Conservation (phyloP, 64 coral and sea anemone genomes). For the Cladopsammia gracilis region DNA sequence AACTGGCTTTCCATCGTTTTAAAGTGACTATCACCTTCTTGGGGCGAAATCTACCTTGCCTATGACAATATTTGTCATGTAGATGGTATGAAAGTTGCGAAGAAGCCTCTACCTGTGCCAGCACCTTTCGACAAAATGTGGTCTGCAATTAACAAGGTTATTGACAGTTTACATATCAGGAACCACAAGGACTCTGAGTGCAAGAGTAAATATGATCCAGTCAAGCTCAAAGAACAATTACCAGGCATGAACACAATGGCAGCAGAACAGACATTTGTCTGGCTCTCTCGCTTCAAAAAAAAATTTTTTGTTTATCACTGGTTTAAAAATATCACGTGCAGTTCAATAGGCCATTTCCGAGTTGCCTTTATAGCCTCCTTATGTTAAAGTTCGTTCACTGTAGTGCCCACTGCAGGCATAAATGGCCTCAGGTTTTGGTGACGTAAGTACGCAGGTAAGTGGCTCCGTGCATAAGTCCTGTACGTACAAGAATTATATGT, state of each 20-base stretch:
- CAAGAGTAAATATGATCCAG: not conserved
- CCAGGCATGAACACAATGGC: conserved; percentile 7
- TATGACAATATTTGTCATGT: not conserved
- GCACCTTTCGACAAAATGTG: not conserved
- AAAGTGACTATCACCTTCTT: not conserved
- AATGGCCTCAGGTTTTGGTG: no score
- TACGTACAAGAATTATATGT: no score
- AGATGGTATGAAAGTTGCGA: not conserved
- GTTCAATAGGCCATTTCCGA: no score
- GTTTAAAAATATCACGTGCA: no score
- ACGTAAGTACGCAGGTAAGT: no score
- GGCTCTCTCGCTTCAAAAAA: conserved; percentile 31
- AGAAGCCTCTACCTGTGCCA: not conserved
- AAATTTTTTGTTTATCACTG: no score
- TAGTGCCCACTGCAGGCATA: no score
- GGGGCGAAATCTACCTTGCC: no score
- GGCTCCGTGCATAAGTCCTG: no score
- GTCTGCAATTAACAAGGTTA: conserved; percentile 6
- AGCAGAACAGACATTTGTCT: conserved; percentile 46
- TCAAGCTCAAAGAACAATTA: not conserved
- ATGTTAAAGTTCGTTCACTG: no score
- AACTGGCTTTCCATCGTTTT: no score
- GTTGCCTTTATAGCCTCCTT: no score
- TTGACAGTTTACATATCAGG: conserved; percentile 4
- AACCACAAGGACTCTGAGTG: not conserved